Evolutionary conservation across 1,140 invertebrate genomes (phyloP), one percentile per base, ranked within the genome.

Genomic region (Varroa destructor): DNA sequence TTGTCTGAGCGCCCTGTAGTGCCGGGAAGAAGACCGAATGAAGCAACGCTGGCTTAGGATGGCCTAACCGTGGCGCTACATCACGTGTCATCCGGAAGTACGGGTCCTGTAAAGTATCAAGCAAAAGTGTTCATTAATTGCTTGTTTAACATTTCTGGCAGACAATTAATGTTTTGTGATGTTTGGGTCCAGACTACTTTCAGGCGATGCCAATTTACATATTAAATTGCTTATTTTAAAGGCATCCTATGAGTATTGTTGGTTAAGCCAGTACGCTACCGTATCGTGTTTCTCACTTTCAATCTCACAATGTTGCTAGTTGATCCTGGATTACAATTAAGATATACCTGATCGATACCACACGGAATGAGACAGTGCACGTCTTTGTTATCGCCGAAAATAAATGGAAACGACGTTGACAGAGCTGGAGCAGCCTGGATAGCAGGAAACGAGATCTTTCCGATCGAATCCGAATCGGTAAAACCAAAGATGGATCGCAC

Each of bases 61-160:
- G 87, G 37, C 88, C 89, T 12, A 99, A 81, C 72, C 86, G 86
- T 0, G 94, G 93, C 0, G 94, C 91, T 36, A 97, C 92, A 81
- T 99, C 96, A 73, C 96, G 84, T 0, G 93, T 94, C 94, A 99
- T 97, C 72, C 96, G 84, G 80, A 99, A 99, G 80, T 98, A 99
- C 0, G 96, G 96, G 82, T 99, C 96, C 85, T 86, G 76, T 10
- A 76, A 72, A 56, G 46, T 51, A 51, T 3, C 8, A 51, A 51
- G 46, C 8, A 5, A 8, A 51, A 51, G 8, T 43, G 42, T 8
- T 42, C 10, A 8, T 51, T 51, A 8, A 51, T 51, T 51, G 3
- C 3, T 51, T 25, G 25, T 8, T 51, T 51, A 51, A 51, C 46
- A 51, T 5, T 12, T 8, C 36, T 61, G 12, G 36, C 12, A 12